A percentile compares a stretch with the other conserved stretches of the same genome.
phyloP scores from a whole-genome alignment of 1,140 invertebrate genomes.

The Kradibia gibbosae region DNA sequence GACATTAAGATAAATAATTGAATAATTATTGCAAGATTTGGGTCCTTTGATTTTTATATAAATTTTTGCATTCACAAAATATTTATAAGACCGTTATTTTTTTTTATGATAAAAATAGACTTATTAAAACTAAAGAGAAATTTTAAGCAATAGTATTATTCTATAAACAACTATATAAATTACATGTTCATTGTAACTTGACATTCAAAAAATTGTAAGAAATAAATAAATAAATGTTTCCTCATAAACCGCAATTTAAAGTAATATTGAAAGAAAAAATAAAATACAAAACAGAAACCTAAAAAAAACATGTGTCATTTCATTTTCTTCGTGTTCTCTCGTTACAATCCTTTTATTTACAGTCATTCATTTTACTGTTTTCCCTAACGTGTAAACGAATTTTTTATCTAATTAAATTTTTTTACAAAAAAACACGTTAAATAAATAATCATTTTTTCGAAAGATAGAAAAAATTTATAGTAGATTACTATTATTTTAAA shows the following conservation, averaged over 20 bases:
- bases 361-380: neutral
- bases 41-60: too few relatives aligned
- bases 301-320: constrained; percentile 28
- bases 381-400: neutral
- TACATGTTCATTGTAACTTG: neutral
- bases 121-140: neutral
- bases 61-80: too few relatives aligned
- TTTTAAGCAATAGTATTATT: neutral
- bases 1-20: too few relatives aligned
- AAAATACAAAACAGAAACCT: neutral
- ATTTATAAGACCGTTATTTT: neutral
- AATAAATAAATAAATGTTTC: neutral
- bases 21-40: too few relatives aligned
- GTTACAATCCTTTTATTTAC: constrained; percentile 12
- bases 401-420: neutral
- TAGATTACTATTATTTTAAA: neutral
- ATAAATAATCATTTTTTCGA: neutral
- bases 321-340: constrained; percentile 7
- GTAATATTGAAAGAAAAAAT: neutral
- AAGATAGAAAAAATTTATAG: neutral
- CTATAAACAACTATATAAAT: neutral
- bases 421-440: constrained; percentile 1
- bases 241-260: neutral
- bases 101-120: neutral
- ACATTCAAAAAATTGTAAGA: neutral